Evolutionary conservation across 2,113 vertebrate genomes (phyloP).

Genomic region (Strix uralensis): DNA sequence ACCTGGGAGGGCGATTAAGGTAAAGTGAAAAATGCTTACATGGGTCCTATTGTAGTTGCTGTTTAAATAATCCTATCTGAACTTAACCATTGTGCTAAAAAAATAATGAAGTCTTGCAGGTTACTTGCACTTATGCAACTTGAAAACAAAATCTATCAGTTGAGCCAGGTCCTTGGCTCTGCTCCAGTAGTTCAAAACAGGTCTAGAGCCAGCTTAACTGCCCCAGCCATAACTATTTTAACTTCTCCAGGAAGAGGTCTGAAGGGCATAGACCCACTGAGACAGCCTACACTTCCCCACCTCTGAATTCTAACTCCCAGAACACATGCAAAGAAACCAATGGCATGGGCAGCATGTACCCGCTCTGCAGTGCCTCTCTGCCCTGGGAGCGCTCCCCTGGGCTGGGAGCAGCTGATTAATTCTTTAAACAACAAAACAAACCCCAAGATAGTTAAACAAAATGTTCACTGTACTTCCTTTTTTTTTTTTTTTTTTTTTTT

Average conservation of each 20-base stretch:
- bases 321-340: background rate
- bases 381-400: background rate
- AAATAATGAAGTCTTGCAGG: constrained; percentile 9
- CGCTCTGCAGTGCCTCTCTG: background rate
- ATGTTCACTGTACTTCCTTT: background rate
- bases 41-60: background rate
- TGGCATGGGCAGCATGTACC: background rate
- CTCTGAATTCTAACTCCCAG: background rate
- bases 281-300: background rate
- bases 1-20: background rate
- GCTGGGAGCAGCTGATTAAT: background rate
- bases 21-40: background rate
- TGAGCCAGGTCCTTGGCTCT: constrained; percentile 32
- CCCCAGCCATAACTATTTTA: background rate
- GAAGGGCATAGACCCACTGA: background rate
- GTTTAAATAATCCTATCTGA: constrained; percentile 29
- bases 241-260: constrained; percentile 5
- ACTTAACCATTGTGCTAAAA: background rate
- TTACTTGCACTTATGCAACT: constrained; percentile 10
- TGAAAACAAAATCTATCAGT: constrained; percentile 58
- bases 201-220: constrained; percentile 39
- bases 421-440: background rate
- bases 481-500: background rate
- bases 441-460: background rate
- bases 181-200: background rate